Evolutionary conservation across 2,888 invertebrate genomes (phyloP).

Genomic region (Epirrita christyi): DNA sequence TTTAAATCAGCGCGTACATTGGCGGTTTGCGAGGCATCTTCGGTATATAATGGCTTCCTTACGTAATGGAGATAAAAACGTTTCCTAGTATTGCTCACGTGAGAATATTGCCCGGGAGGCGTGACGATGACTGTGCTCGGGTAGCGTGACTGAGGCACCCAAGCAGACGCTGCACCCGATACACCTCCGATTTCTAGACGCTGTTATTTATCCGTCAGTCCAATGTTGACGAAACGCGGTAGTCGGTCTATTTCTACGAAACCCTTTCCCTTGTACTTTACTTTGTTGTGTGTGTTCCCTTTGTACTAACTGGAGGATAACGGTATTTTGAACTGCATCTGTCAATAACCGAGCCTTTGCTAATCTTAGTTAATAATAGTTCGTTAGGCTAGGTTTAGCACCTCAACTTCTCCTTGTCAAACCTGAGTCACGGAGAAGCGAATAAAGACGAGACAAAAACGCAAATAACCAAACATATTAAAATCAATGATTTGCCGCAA

Average conservation of each 20-base stretch:
- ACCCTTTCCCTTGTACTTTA: too few relatives aligned
- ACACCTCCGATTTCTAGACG: constrained; percentile 44
- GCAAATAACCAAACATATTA: too few relatives aligned
- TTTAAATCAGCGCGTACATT: constrained; percentile 54
- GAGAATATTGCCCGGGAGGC: constrained; percentile 61
- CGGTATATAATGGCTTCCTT: constrained; percentile 68
- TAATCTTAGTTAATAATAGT: constrained; percentile 24
- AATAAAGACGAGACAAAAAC: neutral
- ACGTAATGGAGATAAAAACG: constrained; percentile 70
- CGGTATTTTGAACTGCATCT: constrained; percentile 36
- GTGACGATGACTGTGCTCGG: constrained; percentile 63
- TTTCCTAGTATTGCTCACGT: constrained; percentile 68
- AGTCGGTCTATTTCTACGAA: constrained; percentile 49
- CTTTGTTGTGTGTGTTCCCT: too few relatives aligned
- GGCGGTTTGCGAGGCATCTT: constrained; percentile 56
- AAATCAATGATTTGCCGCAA: too few relatives aligned
- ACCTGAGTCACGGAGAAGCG: constrained; percentile 4
- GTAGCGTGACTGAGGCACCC: constrained; percentile 44
- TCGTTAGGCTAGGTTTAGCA: constrained; percentile 4
- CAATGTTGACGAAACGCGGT: constrained; percentile 48
- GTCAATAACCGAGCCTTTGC: constrained; percentile 33
- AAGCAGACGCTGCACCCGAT: constrained; percentile 31
- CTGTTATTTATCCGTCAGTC: constrained; percentile 57
- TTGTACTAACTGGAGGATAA: constrained; percentile 41
- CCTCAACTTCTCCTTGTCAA: constrained; percentile 5